A percentile compares a stretch with the other conserved stretches of the same genome.
Evolutionary conservation across 2,797 vertebrate species (phyloP).

Genomic region (Sus cebifrons): DNA sequence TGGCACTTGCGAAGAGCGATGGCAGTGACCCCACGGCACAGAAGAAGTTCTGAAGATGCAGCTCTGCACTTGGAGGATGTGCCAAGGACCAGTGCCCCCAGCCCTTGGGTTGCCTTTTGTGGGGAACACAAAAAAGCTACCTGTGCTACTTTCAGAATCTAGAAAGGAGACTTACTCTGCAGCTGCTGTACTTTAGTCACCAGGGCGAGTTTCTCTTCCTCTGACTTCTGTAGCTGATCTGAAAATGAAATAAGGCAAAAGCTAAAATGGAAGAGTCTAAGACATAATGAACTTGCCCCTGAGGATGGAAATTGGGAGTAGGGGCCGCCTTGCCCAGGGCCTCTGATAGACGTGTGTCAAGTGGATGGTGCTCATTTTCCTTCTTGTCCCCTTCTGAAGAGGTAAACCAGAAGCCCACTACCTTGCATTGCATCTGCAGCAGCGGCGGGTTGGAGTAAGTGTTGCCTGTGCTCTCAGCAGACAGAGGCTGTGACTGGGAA

Average conservation of each 20-base stretch:
- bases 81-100: not conserved
- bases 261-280: conserved; percentile 12
- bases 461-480: not conserved
- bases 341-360: not conserved
- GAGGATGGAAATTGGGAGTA: not conserved
- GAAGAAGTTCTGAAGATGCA: not conserved
- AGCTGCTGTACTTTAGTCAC: conserved; percentile 84
- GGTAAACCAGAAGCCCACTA: not conserved
- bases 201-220: conserved; percentile 86
- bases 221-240: conserved; percentile 89
- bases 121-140: not conserved
- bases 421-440: not conserved
- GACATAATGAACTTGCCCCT: not conserved
- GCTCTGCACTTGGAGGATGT: not conserved
- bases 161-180: conserved; percentile 87
- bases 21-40: not conserved
- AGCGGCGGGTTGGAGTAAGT: not conserved
- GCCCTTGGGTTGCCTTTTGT: not conserved
- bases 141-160: not conserved
- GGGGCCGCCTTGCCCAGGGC: not conserved
- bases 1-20: not conserved
- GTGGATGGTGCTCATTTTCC: not conserved
- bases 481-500: not conserved
- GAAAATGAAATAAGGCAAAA: conserved; percentile 72
- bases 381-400: not conserved